Evolutionary conservation across 2,113 vertebrate species (phyloP), one percentile per base, ranked within the genome.

Genomic region (Xyrauchen texanus): DNA sequence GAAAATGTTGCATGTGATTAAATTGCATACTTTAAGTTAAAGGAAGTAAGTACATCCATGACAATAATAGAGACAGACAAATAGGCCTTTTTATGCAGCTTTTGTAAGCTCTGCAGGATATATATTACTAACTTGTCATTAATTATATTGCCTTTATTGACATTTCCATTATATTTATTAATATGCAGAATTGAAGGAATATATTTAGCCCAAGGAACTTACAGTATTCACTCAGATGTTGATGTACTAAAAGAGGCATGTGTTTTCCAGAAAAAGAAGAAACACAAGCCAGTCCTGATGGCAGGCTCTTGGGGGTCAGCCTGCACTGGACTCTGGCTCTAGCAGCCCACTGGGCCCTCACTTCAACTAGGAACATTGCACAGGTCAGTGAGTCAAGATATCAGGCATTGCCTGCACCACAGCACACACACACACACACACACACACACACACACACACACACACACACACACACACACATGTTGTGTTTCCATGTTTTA

Each of bases 341-440:
- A 94, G 90, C 82, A 92, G 91, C 90, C 91, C 90, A 88, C 82
- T 77, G 86, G 89, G 89, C 88, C 89, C 88, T 86, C 87, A 87
- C 91, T 93, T 94, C 88, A 91, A 89, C 91, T 88, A 90, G 88
- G 91, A 90, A 92, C 91, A 93, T 92, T 93, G 88, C 91, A 94
- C 88, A 93, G 93, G 93, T 94, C 55, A 74, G 78, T 76, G 15
- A 62, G 46, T 10, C 61, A 3, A 68, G 49, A 52, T 13, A 69
- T 44, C 78, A 4, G 21, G 81, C 61, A 84, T 66, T 1, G 12
- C 42, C 61, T 13, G 7, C 49, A 64, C 21, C 7, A 76, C 76
- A 52, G n/a, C 72, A 57, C 16, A n/a, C 12, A 5, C 13, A n/a
- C 5, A 57, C 11, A 11, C 51, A 52, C 21, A 34, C 21, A 34